Evolutionary conservation across 2,888 invertebrate genomes (phyloP), one percentile per base, ranked within the genome.

Genomic region (Nymphalis urticae): DNA sequence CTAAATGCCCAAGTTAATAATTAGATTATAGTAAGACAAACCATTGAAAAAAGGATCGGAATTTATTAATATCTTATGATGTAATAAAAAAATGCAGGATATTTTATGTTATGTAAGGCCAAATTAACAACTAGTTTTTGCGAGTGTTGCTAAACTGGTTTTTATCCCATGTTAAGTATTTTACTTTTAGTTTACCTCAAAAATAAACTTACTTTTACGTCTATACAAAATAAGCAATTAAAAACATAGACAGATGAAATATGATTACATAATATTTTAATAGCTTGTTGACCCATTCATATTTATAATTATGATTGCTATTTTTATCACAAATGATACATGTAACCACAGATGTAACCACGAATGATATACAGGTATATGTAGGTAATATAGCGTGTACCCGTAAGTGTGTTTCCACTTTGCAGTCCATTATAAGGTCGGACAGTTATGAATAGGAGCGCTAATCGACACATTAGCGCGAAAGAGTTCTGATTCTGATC

Each of bases 401-500:
- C 42, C 13, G 42, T 42, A 42, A 42, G 36, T 51, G 59, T 59
- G 36, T 32, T 61, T 61, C 66, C 53, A 61, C 53, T 61, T 66
- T 53, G 53, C 66, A 48, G 47, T 61, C 61, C 32, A 61, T 53
- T 66, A 61, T 61, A 61, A 61, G 60, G 60, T 53, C 27, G 21
- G 27, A 64, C 32, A 21, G 63, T 21, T 68, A 58, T 64, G 70
- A 68, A 70, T 66, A 64, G 70, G 51, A 53, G 65, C 51, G 61
- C 64, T 70, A 72, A 70, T 72, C 70, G 72, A 71, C 74, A 76
- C 83, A 85, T 86, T 87, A 85, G 76, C 76, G 72, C 75, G 81
- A 80, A 80, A 75, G 78, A 74, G 78, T 69, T 72, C 71, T 53
- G 79, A 85, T 69, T 72, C 71, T 48, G 79, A 85, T 82, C 78